phyloP scores from a whole-genome alignment of 2,888 invertebrate species.

The Aradus depressus region DNA sequence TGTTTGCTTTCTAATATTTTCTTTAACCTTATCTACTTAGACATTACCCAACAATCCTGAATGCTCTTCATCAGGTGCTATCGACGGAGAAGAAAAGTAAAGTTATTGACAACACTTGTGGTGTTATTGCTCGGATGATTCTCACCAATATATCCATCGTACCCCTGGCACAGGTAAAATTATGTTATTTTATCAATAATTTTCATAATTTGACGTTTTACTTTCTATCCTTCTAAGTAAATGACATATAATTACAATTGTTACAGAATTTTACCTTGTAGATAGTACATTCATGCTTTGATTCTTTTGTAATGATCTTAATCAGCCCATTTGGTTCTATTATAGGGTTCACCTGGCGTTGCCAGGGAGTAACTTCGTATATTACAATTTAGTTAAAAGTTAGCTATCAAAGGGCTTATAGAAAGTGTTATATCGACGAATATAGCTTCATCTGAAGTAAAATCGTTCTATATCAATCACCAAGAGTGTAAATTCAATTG shows the following conservation, averaged over 20 bases:
- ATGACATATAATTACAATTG: not conserved
- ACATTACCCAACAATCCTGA: conserved; percentile 52
- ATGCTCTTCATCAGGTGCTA: conserved; percentile 53
- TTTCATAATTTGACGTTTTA: conserved; percentile 5
- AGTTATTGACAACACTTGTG: conserved; percentile 65
- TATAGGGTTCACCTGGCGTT: too few relatives aligned
- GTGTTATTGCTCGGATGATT: conserved; percentile 62
- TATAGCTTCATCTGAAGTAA: too few relatives aligned
- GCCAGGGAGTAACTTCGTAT: too few relatives aligned
- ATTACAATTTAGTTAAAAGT: too few relatives aligned
- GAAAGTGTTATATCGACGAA: too few relatives aligned
- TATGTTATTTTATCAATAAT: conserved; percentile 14
- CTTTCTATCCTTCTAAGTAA: not conserved
- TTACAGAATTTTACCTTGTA: too few relatives aligned
- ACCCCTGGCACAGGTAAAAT: conserved; percentile 57
- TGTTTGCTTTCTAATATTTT: not conserved
- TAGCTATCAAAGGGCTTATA: too few relatives aligned
- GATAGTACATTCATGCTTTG: too few relatives aligned
- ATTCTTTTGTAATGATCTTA: too few relatives aligned
- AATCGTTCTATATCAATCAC: too few relatives aligned
- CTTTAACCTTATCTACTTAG: conserved; percentile 37
- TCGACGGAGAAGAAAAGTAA: conserved; percentile 51
- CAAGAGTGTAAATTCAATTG: too few relatives aligned
- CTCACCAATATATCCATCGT: conserved; percentile 49
- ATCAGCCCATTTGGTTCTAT: too few relatives aligned